Evolutionary conservation across 2,888 invertebrate species (phyloP), one percentile per base, ranked within the genome.

Genomic region (Xestia ashworthii): DNA sequence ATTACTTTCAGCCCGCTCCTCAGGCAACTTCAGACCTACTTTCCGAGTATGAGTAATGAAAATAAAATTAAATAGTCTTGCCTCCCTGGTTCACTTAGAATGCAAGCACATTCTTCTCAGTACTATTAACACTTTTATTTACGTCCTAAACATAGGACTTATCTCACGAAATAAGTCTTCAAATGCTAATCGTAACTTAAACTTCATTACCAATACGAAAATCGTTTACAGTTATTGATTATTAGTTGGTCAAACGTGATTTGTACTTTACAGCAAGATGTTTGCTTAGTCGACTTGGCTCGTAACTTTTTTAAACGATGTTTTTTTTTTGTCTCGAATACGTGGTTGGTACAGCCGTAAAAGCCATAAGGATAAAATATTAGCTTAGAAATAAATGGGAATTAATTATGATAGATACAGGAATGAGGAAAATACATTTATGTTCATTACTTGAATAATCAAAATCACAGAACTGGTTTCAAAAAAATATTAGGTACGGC

Each of bases 181-280:
- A 6, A 25, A 58, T 25, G 25, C 25, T 32, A 60, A 60, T 60
- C 14, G 25, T 9, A 9, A 12, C 32, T 58, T 58, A 38, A 66
- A 53, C 41, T 55, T 77, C 1, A 38, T 53, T 32, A 25, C 14
- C 6, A 32, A 48, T 32, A 41, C 22, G 25, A 38, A 62, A 71
- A 25, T 46, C 5, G 12, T 78, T 71, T 32, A 70, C 79, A 53
- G 65, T 78, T 58, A 65, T 48, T 58, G 64, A 58, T 58, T 25
- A 32, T 48, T 32, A 41, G 55, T 65, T 58, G 55, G 64, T 58
- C 55, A 65, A 12, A 73, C 48, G 25, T 25, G 14, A 58, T 73
- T 66, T 14, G 50, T 48, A 74, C 1, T 72, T 25, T 22, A 38
- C 19, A 48, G 1, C 16, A 4, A 38, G 14, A 65, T 14, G 12